Base-by-base conservation (phyloP, 2,113 vertebrate species). In the Stegostoma tigrinum region DNA sequence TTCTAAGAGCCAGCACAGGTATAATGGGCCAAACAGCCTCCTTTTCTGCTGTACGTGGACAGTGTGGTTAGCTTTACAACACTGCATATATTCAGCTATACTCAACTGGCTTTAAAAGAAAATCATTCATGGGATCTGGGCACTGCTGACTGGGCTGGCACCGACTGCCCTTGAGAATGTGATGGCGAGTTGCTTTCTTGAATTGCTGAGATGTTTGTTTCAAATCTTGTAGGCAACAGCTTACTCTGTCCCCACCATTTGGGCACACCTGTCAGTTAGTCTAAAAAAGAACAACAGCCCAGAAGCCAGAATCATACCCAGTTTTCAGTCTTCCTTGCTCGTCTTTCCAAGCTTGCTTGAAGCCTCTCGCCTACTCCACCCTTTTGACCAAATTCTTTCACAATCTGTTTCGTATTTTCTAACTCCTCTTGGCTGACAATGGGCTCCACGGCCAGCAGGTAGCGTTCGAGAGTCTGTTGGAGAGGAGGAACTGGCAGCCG, bases 381-480 rank as follows among this genome's bases (percentile, higher is more conserved):
- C 0, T 98, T 96, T 48, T 96, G 97, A 97, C 97, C 97, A 96
- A 99, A 99, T 52, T 99, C 98, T 0, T 97, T 96, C 96, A 99
- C 96, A 96, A 99, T 97, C 95, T 97, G 85, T 75, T 96, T 97
- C 0, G 99, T 99, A 95, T 98, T 97, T 95, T 93, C 96, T 97
- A 99, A 97, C 96, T 99, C 98, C 19, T 99, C 98, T 0, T 96
- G 96, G 8, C 98, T 98, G 96, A 99, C 30, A 23, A 99, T 98
- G 96, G 99, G 99, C 97, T 98, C 97, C 96, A 99, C 97, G 0
- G 97, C 97, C 12, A 97, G 95, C 85, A 99, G 96, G 97, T 99
- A 99, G 2, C 97, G 97, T 23, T 99, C 98, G 87, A 99, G 98
- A 0, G 99, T 99, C 96, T 99, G 99, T 96, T 98, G 98, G 2